phyloP scores from a whole-genome alignment of 2,797 vertebrate species.

The Sebastes minor region DNA sequence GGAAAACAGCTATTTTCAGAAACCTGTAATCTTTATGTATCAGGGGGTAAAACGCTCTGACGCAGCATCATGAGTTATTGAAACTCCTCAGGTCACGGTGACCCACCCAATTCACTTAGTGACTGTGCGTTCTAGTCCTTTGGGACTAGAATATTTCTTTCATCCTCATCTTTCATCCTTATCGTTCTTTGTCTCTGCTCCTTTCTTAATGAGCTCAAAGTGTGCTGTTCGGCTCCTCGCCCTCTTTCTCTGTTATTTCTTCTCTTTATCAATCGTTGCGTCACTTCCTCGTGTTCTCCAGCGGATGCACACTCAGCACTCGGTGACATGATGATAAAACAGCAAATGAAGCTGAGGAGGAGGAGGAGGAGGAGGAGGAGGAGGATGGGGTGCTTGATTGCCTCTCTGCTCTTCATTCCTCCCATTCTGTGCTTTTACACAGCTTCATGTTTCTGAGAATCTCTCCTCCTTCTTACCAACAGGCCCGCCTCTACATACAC shows the following conservation, averaged over 20 bases:
- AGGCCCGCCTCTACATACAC: not conserved
- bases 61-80: not conserved
- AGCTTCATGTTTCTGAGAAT: slow-evolving; percentile 28
- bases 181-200: not conserved
- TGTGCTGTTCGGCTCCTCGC: not conserved
- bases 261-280: slow-evolving; percentile 1
- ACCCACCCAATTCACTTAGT: not conserved
- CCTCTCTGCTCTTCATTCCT: not conserved
- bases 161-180: not conserved
- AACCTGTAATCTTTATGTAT: slow-evolving; percentile 2
- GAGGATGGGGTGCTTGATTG: not conserved
- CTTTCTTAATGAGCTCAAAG: not conserved
- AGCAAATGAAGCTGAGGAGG: not conserved
- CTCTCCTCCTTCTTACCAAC: not conserved
- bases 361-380: not conserved
- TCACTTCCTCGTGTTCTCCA: slow-evolving; percentile 30
- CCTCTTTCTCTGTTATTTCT: not conserved
- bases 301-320: slow-evolving; percentile 35
- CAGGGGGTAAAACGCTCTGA: not conserved
- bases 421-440: slow-evolving; percentile 2
- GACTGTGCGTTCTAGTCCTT: too few relatives aligned
- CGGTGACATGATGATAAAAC: slow-evolving; percentile 8
- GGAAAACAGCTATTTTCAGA: slow-evolving; percentile 32
- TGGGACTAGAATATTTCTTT: not conserved
- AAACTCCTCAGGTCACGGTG: not conserved